A percentile compares a stretch with the other conserved stretches of the same genome.
Evolutionary conservation across 2,113 vertebrate species (phyloP).

Genomic region (Anolis carolinensis): DNA sequence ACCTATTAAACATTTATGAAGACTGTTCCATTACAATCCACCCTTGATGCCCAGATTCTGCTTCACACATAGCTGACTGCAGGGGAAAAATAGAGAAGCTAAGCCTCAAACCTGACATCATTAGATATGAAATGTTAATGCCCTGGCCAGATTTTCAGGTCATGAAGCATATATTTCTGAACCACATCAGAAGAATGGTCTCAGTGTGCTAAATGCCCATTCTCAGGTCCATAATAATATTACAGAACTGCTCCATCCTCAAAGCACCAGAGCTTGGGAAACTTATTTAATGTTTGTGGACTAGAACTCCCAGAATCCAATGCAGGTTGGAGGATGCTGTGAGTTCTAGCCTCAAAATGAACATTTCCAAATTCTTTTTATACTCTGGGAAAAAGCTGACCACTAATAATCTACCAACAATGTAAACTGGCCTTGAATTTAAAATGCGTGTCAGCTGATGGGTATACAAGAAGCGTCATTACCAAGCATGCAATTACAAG

Average conservation of each 20-base stretch:
- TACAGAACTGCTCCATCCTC: too few species aligned
- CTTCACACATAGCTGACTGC: background rate
- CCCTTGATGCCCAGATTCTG: background rate
- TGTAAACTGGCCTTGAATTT: background rate
- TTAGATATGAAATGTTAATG: background rate
- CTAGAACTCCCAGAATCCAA: background rate
- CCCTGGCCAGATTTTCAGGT: background rate
- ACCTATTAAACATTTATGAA: constrained; percentile 30
- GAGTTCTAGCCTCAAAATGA: background rate
- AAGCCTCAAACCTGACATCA: background rate
- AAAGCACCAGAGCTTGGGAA: too few species aligned
- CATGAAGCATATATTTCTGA: too few species aligned
- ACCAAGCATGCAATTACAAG: background rate
- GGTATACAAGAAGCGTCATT: background rate
- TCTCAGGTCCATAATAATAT: background rate
- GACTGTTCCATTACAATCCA: background rate
- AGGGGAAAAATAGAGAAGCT: background rate
- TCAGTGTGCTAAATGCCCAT: background rate
- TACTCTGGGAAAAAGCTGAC: background rate
- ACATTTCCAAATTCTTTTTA: background rate
- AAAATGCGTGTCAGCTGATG: background rate
- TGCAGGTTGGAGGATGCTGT: background rate
- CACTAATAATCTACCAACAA: background rate
- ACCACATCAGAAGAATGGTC: background rate
- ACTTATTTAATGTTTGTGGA: background rate